Percentiles rank a stretch among this genome's conserved stretches.
These are phyloP conservation scores for Calidris pygmaea DNA, from an alignment of 2,113 vertebrate genomes.

Conservation along the genomic window DNA sequence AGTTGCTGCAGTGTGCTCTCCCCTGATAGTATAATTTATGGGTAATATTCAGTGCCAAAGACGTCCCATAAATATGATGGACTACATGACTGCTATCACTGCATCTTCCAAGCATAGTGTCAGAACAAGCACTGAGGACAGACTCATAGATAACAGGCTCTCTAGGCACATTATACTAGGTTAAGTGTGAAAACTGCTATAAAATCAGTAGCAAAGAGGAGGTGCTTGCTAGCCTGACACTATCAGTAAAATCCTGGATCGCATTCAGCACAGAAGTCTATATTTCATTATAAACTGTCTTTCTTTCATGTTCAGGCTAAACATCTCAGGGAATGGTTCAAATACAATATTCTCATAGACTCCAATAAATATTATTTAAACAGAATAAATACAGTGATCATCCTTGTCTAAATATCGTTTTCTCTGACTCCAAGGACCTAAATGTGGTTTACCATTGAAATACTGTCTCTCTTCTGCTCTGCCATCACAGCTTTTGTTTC, in stretches of 20 bases:
- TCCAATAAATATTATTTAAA: neutral
- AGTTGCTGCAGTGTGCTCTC: neutral
- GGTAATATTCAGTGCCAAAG: neutral
- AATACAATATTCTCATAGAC: neutral
- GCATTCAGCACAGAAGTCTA: neutral
- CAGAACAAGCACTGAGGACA: neutral
- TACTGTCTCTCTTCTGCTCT: neutral
- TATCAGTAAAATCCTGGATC: neutral
- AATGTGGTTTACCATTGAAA: neutral
- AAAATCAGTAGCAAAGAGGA: neutral
- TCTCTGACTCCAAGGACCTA: neutral
- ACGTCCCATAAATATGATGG: neutral
- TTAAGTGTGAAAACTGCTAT: neutral
- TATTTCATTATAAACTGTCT: neutral
- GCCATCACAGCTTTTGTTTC: neutral
- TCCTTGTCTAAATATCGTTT: neutral
- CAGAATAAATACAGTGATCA: neutral
- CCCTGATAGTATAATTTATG: neutral
- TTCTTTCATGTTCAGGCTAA: neutral
- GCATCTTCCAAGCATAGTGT: neutral
- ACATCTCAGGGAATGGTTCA: neutral
- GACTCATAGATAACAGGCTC: neutral
- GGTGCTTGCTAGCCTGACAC: neutral
- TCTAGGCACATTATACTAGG: neutral
- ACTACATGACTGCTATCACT: neutral